Evolutionary conservation across 2,888 invertebrate genomes (phyloP).

Genomic region (Hemicrepidius hirtus): DNA sequence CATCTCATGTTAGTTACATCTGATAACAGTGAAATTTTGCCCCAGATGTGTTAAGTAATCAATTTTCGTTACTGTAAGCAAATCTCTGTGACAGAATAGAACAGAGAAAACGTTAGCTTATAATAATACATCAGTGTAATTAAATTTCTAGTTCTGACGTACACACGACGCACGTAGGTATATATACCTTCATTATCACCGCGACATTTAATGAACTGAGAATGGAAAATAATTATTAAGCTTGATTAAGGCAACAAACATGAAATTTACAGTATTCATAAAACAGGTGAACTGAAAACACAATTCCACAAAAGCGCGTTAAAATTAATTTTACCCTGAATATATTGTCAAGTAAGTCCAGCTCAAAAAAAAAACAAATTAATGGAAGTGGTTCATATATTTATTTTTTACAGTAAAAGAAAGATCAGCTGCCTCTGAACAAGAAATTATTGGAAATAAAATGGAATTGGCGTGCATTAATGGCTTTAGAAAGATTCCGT

Average conservation of each 20-base stretch:
- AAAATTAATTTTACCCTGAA: no score
- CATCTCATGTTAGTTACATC: no score
- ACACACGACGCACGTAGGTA: slow-evolving; percentile 8
- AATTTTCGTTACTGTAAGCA: slow-evolving; percentile 10
- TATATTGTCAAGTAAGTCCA: no score
- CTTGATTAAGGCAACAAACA: slow-evolving; percentile 6
- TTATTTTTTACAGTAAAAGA: background rate
- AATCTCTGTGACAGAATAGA: slow-evolving; percentile 4
- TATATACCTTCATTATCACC: slow-evolving; percentile 18
- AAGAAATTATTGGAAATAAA: slow-evolving; percentile 18
- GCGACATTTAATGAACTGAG: slow-evolving; percentile 15
- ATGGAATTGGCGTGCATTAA: slow-evolving; percentile 23
- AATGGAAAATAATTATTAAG: slow-evolving; percentile 6
- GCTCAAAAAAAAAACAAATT: background rate
- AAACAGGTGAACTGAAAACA: background rate
- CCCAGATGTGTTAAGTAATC: slow-evolving; percentile 5
- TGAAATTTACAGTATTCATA: background rate
- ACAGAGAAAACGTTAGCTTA: slow-evolving; percentile 17
- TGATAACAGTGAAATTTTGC: background rate
- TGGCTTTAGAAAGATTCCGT: slow-evolving; percentile 11
- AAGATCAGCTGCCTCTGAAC: background rate
- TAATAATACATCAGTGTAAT: slow-evolving; percentile 15
- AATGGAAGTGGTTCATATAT: background rate
- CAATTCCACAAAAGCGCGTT: no score
- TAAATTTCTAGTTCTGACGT: slow-evolving; percentile 27